Base-by-base conservation (phyloP, 2,113 vertebrate genomes). In the Numenius arquata region DNA sequence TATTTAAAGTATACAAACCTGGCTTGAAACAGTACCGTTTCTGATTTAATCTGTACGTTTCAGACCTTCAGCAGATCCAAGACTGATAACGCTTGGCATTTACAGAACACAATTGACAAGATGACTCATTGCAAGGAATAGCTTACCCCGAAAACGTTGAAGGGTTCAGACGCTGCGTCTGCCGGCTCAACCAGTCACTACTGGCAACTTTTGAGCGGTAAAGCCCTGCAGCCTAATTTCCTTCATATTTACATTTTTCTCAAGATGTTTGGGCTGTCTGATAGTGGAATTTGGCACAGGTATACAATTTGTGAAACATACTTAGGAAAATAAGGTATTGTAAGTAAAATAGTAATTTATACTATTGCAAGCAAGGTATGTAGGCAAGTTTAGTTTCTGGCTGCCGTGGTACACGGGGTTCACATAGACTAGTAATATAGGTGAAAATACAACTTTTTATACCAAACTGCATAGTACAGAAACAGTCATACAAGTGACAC, bases 1-100 rank as follows among this genome's bases (percentile, higher is more conserved):
- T 88, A 75, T 96, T 96, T 90, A 83, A 96, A 94, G 71, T 32
- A 84, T 2, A 95, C 53, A 89, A 96, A 92, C 75, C 45, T 26
- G 40, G 36, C 66, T 85, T 71, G 55, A 89, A 97, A 94, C 36
- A 30, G 85, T 22, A 71, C 71, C 56, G 47, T 7, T 29, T 94
- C 63, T 88, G 63, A 90, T 67, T 85, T 72, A 29, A 89, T 71
- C 81, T 55, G 53, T 30, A 45, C 63, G 45, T 88, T 87, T 85
- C 67, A 73, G 58, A 80, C 45, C 81, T 66, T 80, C 83, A 72
- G 68, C 70, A 86, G 65, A 84, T 47, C 48, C 84, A 85, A 15
- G 58, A 65, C 66, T 50, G 94, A 76, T 79, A 93, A 59, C 6
- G 36, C 48, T 55, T 87, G 92, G 93, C 93, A 89, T 78, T 94